phyloP scores from a whole-genome alignment of 2,113 vertebrate genomes.

The Columbina picui region DNA sequence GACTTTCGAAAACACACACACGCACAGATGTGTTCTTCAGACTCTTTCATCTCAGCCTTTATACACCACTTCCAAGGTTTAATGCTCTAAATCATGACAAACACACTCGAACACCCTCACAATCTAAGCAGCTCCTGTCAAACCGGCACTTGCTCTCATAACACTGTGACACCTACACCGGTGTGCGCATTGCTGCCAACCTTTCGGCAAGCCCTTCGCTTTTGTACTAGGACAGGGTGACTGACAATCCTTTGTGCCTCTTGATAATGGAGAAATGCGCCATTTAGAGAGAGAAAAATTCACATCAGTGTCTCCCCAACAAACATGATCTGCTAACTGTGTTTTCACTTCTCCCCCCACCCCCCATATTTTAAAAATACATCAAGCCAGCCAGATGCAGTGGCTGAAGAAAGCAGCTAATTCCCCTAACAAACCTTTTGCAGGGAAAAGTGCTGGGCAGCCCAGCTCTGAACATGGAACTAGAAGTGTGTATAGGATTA shows the following conservation, averaged over 20 bases:
- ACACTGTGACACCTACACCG: background rate
- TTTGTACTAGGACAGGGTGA: constrained; percentile 36
- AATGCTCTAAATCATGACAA: background rate
- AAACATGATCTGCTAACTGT: background rate
- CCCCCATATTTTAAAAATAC: background rate
- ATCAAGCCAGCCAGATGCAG: background rate
- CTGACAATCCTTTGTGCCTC: constrained; percentile 23
- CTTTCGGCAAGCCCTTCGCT: constrained; percentile 11
- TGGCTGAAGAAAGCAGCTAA: background rate
- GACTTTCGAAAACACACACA: background rate
- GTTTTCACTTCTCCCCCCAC: background rate
- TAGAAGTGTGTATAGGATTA: constrained; percentile 16
- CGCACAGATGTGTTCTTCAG: background rate
- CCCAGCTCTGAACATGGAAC: background rate
- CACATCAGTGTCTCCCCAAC: background rate
- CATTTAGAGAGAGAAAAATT: constrained; percentile 15
- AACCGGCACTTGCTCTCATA: background rate
- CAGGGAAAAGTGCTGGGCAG: background rate
- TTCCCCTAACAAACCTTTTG: background rate
- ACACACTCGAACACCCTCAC: background rate
- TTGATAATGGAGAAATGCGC: constrained; percentile 17
- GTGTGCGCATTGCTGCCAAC: background rate
- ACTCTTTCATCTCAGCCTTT: background rate
- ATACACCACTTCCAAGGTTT: background rate
- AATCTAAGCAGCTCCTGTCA: background rate